Percentiles rank a stretch among this genome's conserved stretches.
These are phyloP conservation scores for Netelia melanura DNA, from an alignment of 2,888 invertebrate genomes.

Conservation along the genomic window DNA sequence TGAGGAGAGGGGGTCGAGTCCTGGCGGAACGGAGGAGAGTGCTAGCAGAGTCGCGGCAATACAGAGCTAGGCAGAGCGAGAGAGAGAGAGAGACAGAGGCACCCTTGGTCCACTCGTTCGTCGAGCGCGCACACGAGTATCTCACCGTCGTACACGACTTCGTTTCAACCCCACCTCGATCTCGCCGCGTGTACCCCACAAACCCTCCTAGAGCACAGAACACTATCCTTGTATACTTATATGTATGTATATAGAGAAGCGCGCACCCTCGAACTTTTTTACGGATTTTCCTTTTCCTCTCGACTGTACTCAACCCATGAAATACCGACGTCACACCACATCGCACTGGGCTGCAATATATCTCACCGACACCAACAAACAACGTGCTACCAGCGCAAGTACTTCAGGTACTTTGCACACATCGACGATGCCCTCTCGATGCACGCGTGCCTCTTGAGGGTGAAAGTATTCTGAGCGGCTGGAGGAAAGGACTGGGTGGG, in stretches of 20 bases:
- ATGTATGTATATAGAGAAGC: not conserved
- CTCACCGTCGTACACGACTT: conserved; percentile 38
- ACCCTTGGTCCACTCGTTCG: conserved; percentile 56
- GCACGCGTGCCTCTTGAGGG: conserved; percentile 16
- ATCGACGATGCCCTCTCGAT: conserved; percentile 21
- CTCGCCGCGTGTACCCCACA: conserved; percentile 11
- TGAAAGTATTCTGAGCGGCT: not conserved
- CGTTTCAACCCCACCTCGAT: conserved; percentile 33
- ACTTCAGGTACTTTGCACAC: conserved; percentile 25
- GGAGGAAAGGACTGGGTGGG: not conserved
- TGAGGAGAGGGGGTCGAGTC: conserved; percentile 21
- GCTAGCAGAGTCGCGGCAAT: conserved; percentile 30
- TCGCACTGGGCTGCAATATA: not conserved
- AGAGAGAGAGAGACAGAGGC: conserved; percentile 9
- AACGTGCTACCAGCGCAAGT: conserved; percentile 22
- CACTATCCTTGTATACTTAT: not conserved
- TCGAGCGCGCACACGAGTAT: conserved; percentile 15
- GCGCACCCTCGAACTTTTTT: conserved; percentile 31
- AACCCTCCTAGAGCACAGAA: not conserved
- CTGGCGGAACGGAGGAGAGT: conserved; percentile 22
- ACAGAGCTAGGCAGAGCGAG: not conserved
- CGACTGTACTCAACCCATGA: conserved; percentile 22
- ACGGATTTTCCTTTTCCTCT: conserved; percentile 44
- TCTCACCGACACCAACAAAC: not conserved
- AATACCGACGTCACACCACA: conserved; percentile 39